These are phyloP conservation scores for Poecile montanus DNA, from an alignment of 2,797 vertebrate species.

Conservation along the genomic window DNA sequence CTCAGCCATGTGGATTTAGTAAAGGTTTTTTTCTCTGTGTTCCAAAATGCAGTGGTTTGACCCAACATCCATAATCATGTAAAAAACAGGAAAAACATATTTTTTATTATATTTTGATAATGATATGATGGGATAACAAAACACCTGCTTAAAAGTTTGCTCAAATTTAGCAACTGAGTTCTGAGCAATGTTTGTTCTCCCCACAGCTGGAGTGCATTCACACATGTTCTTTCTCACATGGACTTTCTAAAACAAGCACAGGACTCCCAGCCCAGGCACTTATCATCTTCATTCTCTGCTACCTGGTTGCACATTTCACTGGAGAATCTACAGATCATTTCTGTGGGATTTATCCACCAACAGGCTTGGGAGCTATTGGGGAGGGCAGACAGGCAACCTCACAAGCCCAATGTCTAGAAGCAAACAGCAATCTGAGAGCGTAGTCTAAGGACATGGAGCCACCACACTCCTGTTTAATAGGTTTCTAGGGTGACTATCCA, in stretches of 20 bases:
- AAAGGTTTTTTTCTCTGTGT: background rate
- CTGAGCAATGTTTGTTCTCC: background rate
- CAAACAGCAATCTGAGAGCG: background rate
- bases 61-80: background rate
- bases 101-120: background rate
- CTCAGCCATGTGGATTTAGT: background rate
- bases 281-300: background rate
- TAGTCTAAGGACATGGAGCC: background rate
- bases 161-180: background rate
- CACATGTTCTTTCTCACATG: background rate
- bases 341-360: background rate
- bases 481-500: slow-evolving; percentile 37
- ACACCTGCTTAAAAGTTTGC: background rate
- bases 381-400: background rate
- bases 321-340: background rate
- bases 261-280: background rate
- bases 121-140: background rate
- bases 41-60: background rate
- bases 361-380: background rate
- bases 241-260: background rate
- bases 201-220: background rate
- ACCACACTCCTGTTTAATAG: background rate
- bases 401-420: background rate
- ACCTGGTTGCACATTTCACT: background rate
- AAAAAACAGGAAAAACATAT: background rate